Percentiles rank a stretch among this genome's conserved stretches.
Conservation (phyloP, 2,797 vertebrate species). For the Pygocentrus nattereri region DNA sequence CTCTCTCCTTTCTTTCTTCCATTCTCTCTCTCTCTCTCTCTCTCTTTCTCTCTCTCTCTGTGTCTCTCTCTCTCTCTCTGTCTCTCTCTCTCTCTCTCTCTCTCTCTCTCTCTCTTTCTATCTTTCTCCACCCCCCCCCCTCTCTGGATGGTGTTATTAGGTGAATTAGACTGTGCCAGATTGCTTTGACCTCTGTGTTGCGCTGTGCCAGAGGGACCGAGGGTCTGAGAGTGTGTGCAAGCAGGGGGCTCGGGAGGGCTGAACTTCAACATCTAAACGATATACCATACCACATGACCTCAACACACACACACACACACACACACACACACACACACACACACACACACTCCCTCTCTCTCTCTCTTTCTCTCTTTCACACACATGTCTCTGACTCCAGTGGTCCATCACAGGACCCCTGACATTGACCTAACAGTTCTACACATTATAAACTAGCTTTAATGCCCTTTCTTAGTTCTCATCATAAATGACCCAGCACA, state of each 20-base stretch:
- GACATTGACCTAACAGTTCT: conserved; percentile 7
- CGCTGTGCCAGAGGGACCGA: conserved; percentile 54
- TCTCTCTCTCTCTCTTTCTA: neutral
- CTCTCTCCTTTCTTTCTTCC: neutral
- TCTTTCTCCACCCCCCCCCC: neutral
- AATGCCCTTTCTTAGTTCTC: neutral
- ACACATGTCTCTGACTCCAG: too few species aligned
- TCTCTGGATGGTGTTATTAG: conserved; percentile 36
- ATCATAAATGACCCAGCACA: neutral
- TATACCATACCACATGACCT: conserved; percentile 38
- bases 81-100: neutral
- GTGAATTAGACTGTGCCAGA: conserved; percentile 57
- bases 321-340: conserved; percentile 32
- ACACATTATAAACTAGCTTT: conserved; percentile 2
- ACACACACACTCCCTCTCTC: too few species aligned
- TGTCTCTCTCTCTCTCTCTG: neutral
- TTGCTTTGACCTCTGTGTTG: conserved; percentile 67
- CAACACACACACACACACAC: conserved; percentile 23
- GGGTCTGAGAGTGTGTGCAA: conserved; percentile 29
- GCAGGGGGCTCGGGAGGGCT: neutral
- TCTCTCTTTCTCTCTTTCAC: conserved; percentile 24
- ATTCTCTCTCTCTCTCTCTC: too few species aligned
- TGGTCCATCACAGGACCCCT: too few species aligned
- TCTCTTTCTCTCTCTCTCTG: too few species aligned
- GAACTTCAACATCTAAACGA: conserved; percentile 46